phyloP scores from a whole-genome alignment of 2,797 vertebrate species.

The Coreius guichenoti region DNA sequence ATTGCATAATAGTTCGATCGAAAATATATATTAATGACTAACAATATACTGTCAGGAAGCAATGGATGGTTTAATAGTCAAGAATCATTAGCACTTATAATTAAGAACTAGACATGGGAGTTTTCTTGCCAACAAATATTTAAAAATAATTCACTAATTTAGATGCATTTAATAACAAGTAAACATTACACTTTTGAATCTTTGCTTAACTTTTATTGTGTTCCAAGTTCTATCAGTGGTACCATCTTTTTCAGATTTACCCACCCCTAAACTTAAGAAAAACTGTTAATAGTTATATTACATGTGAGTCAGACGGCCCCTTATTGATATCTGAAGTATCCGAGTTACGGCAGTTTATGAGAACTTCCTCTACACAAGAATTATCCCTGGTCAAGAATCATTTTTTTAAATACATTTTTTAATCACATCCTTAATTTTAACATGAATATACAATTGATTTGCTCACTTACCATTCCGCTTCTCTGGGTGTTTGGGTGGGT shows the following conservation, averaged over 20 bases:
- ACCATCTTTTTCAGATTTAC: not conserved
- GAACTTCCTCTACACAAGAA: not conserved
- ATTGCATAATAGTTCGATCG: not conserved
- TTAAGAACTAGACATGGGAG: not conserved
- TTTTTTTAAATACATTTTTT: not conserved
- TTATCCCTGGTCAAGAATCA: not conserved
- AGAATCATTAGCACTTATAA: not conserved
- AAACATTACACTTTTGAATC: not conserved
- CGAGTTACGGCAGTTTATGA: not conserved
- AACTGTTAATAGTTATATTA: not conserved
- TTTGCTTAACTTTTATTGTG: not conserved
- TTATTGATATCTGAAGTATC: not conserved
- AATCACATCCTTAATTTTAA: not conserved
- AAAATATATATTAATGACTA: not conserved
- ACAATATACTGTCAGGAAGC: not conserved
- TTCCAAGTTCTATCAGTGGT: not conserved
- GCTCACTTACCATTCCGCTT: conserved; percentile 75
- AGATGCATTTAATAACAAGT: not conserved
- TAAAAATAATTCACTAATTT: not conserved
- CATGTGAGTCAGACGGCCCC: not conserved
- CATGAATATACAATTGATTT: not conserved
- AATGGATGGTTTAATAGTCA: conserved; percentile 8
- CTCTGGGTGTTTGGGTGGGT: conserved; percentile 76
- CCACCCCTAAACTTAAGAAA: not conserved
- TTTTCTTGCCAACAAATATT: not conserved